Base-by-base conservation (phyloP, 2,888 invertebrate genomes). In the Mythimna lalbum region DNA sequence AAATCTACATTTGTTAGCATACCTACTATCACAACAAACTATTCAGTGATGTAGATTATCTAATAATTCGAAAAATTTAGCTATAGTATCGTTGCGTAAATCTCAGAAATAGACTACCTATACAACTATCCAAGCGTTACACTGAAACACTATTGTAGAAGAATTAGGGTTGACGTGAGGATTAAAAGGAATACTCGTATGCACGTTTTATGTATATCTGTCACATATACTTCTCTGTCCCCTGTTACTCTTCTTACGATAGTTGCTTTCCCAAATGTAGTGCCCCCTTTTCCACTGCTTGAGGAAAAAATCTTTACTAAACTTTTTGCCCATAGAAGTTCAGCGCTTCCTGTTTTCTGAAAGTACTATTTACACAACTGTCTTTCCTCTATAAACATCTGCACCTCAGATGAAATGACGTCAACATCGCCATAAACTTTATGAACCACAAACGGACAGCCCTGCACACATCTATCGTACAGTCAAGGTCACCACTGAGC, bases 41-140 rank as follows among this genome's bases (percentile, higher is more conserved):
- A 64, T 76, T 76, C 21, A 43, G n/a, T 62, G 52, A 39, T 53
- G 53, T 55, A 53, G 36, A 50, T 64, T 69, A 82, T 69, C 53
- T 53, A 70, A 76, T 67, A 59, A 63, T 36, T 47, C 33, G 31
- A 73, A 68, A 57, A 59, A 64, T 64, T 49, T 61, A 23, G 19
- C 33, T 55, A 69, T 55, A 14, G 61, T 59, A 78, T 23, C 12
- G 56, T 77, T 75, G 80, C 68, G 66, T 69, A 63, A 73, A 63
- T 33, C 39, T 71, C 81, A 55, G 62, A 83, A 83, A 85, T 83
- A 85, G 72, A 73, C 33, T 69, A 36, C 63, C 47, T 66, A 50
- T 63, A 78, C 55, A 66, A 69, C 83, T 63, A 76, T 69, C 62
- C 53, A 71, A 80, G 55, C 80, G 68, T 73, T 61, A 71, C 63